Evolutionary conservation across 2,888 invertebrate genomes (phyloP).

Genomic region (Oasisia sp.): DNA sequence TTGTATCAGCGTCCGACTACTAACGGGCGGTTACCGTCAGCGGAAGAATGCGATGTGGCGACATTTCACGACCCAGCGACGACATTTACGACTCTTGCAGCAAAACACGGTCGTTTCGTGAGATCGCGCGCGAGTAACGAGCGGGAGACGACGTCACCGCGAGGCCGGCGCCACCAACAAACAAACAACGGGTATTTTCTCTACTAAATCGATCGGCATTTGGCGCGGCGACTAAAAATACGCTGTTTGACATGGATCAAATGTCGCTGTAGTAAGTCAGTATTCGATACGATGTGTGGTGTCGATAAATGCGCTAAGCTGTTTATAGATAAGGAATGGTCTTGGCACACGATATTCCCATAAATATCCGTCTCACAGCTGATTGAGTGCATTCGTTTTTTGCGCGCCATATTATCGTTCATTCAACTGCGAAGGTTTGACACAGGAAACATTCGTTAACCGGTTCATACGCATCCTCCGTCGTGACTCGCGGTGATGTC

Average conservation of each 20-base stretch:
- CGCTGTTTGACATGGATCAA: neutral
- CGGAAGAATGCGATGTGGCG: neutral
- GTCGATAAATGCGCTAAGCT: neutral
- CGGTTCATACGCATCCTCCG: neutral
- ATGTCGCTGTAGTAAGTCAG: neutral
- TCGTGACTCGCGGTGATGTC: neutral
- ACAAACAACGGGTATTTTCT: neutral
- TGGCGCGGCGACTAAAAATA: neutral
- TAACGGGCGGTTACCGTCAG: neutral
- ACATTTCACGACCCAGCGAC: no score
- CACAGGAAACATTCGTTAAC: neutral
- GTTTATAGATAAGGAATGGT: no score
- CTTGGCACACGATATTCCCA: neutral
- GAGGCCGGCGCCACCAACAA: neutral
- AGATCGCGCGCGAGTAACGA: neutral
- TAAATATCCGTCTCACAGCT: neutral
- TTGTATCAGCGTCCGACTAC: neutral
- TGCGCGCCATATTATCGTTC: neutral
- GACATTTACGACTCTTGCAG: neutral
- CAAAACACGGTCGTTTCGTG: neutral
- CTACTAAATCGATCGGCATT: neutral
- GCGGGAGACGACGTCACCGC: neutral
- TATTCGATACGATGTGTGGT: neutral
- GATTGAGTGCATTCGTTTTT: neutral
- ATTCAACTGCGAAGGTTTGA: neutral